phyloP scores from a whole-genome alignment of 2,113 vertebrate species.

The Semnornis frantzii region DNA sequence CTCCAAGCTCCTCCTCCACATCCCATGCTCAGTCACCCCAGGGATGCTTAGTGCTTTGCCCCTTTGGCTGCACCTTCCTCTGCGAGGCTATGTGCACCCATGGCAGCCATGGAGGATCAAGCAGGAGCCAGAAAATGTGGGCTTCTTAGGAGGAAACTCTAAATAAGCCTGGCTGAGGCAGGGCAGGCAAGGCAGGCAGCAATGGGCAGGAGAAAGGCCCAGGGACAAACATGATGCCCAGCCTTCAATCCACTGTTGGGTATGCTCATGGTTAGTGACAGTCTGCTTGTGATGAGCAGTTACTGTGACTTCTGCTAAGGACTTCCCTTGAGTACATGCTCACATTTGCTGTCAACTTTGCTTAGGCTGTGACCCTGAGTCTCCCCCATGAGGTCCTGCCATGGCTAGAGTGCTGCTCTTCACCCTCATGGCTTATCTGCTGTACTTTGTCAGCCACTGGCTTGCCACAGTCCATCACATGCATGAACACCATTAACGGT shows the following conservation, averaged over 20 bases:
- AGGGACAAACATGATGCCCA: fast-evolving
- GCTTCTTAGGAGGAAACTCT: background rate
- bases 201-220: background rate
- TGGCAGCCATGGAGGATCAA: fast-evolving
- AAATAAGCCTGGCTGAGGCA: fast-evolving
- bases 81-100: background rate
- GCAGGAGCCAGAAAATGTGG: background rate
- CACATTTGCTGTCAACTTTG: background rate
- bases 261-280: background rate
- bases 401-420: fast-evolving
- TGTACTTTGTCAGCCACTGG: fast-evolving
- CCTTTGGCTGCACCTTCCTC: background rate
- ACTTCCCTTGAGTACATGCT: fast-evolving
- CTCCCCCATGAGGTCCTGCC: background rate
- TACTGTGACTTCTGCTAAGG: background rate
- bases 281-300: fast-evolving
- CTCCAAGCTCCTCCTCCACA: background rate
- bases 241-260: fast-evolving
- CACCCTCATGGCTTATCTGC: fast-evolving
- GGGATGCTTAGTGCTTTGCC: background rate
- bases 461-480: fast-evolving
- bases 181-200: background rate
- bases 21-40: background rate
- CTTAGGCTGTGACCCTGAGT: fast-evolving
- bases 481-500: background rate